Evolutionary conservation across 2,888 invertebrate species (phyloP).

Genomic region (Tenthredo distinguenda): DNA sequence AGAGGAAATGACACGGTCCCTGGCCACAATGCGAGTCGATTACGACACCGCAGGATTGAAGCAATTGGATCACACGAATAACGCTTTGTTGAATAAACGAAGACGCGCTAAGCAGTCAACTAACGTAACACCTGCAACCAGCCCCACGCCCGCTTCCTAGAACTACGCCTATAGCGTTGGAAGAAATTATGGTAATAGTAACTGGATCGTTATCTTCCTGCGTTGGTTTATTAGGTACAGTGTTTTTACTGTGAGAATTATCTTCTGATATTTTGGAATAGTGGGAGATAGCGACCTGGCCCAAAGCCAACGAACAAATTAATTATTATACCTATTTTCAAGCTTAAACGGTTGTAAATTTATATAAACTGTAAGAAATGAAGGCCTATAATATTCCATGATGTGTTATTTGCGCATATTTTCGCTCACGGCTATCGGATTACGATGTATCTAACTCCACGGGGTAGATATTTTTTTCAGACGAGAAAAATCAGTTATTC

Average conservation of each 20-base stretch:
- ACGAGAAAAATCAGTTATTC: too few relatives aligned
- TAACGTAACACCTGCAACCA: slow-evolving; percentile 63
- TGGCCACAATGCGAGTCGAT: slow-evolving; percentile 99
- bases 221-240: slow-evolving; percentile 65
- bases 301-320: slow-evolving; percentile 27
- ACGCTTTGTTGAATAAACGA: slow-evolving; percentile 93
- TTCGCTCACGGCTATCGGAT: not conserved
- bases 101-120: slow-evolving; percentile 57
- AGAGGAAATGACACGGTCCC: slow-evolving; percentile 98
- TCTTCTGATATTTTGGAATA: slow-evolving; percentile 61
- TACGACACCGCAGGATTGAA: slow-evolving; percentile 95
- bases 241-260: slow-evolving; percentile 63
- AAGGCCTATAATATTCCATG: not conserved
- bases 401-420: not conserved
- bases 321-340: slow-evolving; percentile 7
- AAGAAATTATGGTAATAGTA: slow-evolving; percentile 57
- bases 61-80: slow-evolving; percentile 94
- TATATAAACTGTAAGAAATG: not conserved
- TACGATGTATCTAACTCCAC: not conserved
- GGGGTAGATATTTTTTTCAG: too few relatives aligned
- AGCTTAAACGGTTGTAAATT: slow-evolving; percentile 17
- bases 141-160: slow-evolving; percentile 71
- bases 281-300: not conserved
- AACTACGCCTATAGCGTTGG: slow-evolving; percentile 55
- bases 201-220: slow-evolving; percentile 61